A percentile compares a stretch with the other conserved stretches of the same genome.
phyloP scores from a whole-genome alignment of 2,113 vertebrate species.

The Eurypyga helias region DNA sequence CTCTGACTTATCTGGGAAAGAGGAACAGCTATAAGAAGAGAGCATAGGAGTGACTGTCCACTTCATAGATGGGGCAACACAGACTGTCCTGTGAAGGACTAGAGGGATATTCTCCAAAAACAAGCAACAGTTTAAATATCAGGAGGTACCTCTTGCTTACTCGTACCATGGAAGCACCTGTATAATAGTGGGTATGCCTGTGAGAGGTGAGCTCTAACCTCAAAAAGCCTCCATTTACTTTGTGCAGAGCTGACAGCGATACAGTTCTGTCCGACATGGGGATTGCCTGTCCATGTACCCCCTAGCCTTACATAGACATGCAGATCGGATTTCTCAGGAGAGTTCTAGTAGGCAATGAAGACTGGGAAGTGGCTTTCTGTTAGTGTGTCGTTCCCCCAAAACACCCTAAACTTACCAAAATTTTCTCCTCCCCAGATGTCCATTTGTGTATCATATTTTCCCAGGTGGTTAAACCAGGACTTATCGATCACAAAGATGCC shows the following conservation, averaged over 20 bases:
- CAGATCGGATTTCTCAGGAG: background rate
- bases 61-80: background rate
- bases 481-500: conserved; percentile 98
- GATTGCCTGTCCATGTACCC: background rate
- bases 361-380: background rate
- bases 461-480: conserved; percentile 98
- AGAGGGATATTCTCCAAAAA: background rate
- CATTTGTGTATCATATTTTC: conserved; percentile 98
- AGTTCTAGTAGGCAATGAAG: background rate
- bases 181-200: background rate
- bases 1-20: background rate
- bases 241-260: background rate
- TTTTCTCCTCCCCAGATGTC: conserved; percentile 99
- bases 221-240: background rate
- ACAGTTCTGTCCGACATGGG: background rate
- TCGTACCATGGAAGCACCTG: background rate
- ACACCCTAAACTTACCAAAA: conserved; percentile 85
- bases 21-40: background rate
- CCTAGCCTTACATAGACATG: background rate
- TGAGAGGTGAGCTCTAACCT: background rate
- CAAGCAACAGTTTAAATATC: background rate
- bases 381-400: background rate
- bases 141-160: background rate
- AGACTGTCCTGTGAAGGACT: background rate
- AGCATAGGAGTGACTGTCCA: background rate